These are phyloP conservation scores for Diarsia brunnea DNA, from an alignment of 2,888 invertebrate species.

Conservation along the genomic window DNA sequence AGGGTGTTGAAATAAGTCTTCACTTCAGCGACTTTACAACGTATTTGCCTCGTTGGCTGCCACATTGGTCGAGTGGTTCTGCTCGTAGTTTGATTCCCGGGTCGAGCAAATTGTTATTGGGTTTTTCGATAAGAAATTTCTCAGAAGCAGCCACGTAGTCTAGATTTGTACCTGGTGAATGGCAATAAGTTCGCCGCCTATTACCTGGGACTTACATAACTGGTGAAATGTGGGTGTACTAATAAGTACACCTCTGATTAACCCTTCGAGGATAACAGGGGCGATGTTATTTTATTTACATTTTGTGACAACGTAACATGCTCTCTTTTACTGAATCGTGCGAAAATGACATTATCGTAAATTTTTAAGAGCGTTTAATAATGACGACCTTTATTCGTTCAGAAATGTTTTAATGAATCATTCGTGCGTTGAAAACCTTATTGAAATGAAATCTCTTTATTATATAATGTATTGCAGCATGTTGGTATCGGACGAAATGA, in stretches of 20 bases:
- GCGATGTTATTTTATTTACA: no score
- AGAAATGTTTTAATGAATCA: constrained; percentile 56
- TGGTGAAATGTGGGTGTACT: no score
- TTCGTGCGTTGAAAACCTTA: constrained; percentile 51
- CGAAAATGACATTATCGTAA: constrained; percentile 50
- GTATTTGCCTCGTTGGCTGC: background rate
- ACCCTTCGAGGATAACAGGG: no score
- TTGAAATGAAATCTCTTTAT: constrained; percentile 54
- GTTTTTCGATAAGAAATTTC: no score
- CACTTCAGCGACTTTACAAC: background rate
- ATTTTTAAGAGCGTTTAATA: constrained; percentile 22
- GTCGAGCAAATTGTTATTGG: no score
- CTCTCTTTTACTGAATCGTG: constrained; percentile 23
- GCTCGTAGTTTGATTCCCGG: no score
- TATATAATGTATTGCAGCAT: constrained; percentile 58
- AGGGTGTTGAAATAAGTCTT: background rate
- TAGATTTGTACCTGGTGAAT: no score
- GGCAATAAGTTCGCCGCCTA: no score
- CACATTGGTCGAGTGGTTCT: no score
- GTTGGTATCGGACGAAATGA: constrained; percentile 60
- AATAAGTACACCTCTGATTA: no score
- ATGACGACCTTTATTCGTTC: constrained; percentile 53
- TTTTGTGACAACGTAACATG: background rate
- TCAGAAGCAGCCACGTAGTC: no score
- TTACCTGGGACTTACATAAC: no score